A percentile compares a stretch with the other conserved stretches of the same genome.
phyloP scores from a whole-genome alignment of 2,113 vertebrate genomes.

The Anas platyrhynchos region DNA sequence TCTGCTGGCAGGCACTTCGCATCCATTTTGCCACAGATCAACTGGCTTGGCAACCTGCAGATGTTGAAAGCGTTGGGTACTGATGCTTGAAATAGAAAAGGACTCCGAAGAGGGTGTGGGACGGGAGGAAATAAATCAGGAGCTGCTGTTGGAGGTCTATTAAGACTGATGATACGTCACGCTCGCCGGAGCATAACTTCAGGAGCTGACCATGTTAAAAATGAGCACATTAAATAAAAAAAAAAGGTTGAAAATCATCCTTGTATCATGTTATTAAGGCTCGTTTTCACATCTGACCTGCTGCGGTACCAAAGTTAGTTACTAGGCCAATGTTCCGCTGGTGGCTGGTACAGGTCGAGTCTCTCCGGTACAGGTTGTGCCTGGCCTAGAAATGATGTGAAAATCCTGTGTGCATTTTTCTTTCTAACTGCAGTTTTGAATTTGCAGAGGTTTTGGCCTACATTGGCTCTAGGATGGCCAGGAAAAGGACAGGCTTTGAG shows the following conservation, averaged over 20 bases:
- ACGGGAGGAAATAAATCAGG: constrained; percentile 46
- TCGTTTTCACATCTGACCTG: background rate
- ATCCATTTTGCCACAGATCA: constrained; percentile 39
- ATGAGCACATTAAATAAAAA: background rate
- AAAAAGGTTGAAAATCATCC: background rate
- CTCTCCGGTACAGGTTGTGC: background rate
- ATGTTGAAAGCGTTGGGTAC: constrained; percentile 43
- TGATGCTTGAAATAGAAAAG: constrained; percentile 67
- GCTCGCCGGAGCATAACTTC: background rate
- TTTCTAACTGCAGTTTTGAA: background rate
- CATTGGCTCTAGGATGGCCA: background rate
- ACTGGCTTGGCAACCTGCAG: constrained; percentile 56
- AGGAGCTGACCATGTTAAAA: constrained; percentile 23
- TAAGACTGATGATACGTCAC: background rate
- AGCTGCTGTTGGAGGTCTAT: constrained; percentile 36
- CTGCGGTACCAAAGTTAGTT: background rate
- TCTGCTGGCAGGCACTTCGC: background rate
- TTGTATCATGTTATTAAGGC: background rate
- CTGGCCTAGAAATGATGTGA: background rate
- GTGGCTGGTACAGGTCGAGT: background rate
- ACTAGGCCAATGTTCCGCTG: background rate
- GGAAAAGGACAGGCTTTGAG: background rate
- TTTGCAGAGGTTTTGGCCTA: background rate
- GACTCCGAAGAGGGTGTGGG: constrained; percentile 8
- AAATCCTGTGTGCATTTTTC: background rate